These are phyloP conservation scores for Glyptemys insculpta DNA, from an alignment of 2,797 vertebrate species.

Conservation along the genomic window DNA sequence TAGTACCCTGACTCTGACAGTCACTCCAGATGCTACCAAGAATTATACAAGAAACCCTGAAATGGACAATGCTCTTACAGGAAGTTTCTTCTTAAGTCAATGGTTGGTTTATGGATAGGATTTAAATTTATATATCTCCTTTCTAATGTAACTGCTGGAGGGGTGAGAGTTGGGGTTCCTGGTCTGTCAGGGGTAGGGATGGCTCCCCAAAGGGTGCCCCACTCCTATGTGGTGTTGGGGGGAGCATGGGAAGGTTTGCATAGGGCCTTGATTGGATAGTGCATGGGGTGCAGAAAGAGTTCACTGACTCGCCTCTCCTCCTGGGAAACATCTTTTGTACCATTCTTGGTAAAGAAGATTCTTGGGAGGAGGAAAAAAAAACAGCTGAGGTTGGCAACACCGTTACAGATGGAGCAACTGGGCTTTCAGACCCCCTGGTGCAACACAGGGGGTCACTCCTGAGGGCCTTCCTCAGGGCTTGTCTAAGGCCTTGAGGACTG, in stretches of 20 bases:
- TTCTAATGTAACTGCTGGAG: no score
- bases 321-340: background rate
- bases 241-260: background rate
- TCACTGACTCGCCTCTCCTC: background rate
- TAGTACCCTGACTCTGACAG: background rate
- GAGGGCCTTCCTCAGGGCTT: background rate
- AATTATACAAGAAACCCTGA: background rate
- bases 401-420: background rate
- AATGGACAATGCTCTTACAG: background rate
- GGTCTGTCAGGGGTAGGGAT: background rate
- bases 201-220: background rate
- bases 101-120: no score
- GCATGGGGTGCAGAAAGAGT: background rate
- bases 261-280: background rate
- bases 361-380: background rate
- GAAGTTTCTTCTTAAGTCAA: no score
- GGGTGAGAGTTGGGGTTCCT: background rate
- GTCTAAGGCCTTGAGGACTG: background rate
- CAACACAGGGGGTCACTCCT: background rate
- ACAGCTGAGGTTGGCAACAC: background rate
- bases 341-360: background rate
- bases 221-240: background rate
- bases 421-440: background rate
- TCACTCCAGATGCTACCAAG: background rate
- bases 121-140: no score